These are phyloP conservation scores for Balearica regulorum DNA, from an alignment of 2,797 vertebrate genomes.

Conservation along the genomic window DNA sequence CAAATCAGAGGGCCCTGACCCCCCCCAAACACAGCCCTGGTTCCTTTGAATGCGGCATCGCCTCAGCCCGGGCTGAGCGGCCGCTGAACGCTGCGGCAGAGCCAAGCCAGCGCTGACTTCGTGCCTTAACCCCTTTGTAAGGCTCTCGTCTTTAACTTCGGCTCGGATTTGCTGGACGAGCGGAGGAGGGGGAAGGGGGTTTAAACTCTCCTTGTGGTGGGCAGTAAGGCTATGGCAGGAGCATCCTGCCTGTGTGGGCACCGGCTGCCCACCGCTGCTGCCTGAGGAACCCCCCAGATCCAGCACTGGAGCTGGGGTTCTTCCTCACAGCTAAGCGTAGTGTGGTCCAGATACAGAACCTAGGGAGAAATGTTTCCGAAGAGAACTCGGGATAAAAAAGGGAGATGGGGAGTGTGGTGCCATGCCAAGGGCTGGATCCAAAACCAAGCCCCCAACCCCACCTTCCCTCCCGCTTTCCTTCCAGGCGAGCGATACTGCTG, in stretches of 20 bases:
- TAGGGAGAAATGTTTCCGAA: not conserved
- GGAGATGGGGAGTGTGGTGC: not conserved
- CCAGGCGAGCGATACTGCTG: not conserved
- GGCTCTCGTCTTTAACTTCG: not conserved
- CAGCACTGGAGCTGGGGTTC: not conserved
- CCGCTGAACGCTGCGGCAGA: rapidly evolving
- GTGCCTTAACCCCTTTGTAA: not conserved
- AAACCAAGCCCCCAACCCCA: not conserved
- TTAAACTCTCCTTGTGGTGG: not conserved
- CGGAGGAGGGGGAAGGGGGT: too few relatives aligned
- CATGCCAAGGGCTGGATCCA: not conserved
- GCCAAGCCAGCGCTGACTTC: rapidly evolving
- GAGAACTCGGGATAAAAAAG: not conserved
- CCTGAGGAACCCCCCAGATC: not conserved
- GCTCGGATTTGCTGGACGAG: not conserved
- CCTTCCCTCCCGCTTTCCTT: not conserved
- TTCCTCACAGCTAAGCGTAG: not conserved
- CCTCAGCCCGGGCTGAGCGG: not conserved
- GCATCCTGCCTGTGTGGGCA: not conserved
- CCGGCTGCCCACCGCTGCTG: not conserved
- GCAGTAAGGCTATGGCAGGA: not conserved
- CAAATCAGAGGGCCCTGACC: not conserved
- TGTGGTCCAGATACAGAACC: not conserved
- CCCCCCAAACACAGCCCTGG: not conserved
- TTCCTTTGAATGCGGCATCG: too few relatives aligned